Evolutionary conservation across 2,888 invertebrate genomes (phyloP).

Genomic region (Nomada fucata): DNA sequence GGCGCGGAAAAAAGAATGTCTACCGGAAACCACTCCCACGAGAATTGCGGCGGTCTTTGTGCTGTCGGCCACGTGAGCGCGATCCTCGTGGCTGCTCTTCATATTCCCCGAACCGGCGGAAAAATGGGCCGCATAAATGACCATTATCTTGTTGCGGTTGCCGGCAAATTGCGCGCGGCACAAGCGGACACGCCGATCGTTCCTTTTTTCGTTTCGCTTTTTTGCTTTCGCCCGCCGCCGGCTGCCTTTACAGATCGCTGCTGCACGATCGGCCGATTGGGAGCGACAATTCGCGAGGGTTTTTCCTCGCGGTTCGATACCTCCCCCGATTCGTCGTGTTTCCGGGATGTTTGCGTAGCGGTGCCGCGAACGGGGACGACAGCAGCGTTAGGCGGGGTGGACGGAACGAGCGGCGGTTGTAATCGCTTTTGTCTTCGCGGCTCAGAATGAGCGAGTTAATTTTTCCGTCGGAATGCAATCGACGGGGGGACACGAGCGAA

Average conservation of each 20-base stretch:
- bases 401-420: no score
- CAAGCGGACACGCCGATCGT: slow-evolving; percentile 7
- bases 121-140: slow-evolving; percentile 54
- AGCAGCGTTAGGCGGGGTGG: no score
- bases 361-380: no score
- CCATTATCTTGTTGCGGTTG: slow-evolving; percentile 54
- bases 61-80: slow-evolving; percentile 13
- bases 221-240: slow-evolving; percentile 23
- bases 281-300: slow-evolving; percentile 1
- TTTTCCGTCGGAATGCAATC: slow-evolving; percentile 13
- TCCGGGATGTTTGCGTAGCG: no score
- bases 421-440: background rate
- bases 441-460: background rate
- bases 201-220: background rate
- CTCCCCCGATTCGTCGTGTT: background rate
- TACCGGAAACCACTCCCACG: slow-evolving; percentile 45
- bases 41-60: slow-evolving; percentile 55
- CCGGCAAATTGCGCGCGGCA: slow-evolving; percentile 47
- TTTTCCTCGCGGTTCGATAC: background rate
- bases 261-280: background rate
- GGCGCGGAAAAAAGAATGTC: slow-evolving; percentile 40
- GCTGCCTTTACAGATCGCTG: background rate
- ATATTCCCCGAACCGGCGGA: slow-evolving; percentile 8
- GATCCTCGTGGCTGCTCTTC: slow-evolving; percentile 20
- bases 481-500: background rate